Percentiles rank a stretch among this genome's conserved stretches.
Evolutionary conservation across 2,888 invertebrate species (phyloP).

Genomic region (Lepidocyrtinus sp.): DNA sequence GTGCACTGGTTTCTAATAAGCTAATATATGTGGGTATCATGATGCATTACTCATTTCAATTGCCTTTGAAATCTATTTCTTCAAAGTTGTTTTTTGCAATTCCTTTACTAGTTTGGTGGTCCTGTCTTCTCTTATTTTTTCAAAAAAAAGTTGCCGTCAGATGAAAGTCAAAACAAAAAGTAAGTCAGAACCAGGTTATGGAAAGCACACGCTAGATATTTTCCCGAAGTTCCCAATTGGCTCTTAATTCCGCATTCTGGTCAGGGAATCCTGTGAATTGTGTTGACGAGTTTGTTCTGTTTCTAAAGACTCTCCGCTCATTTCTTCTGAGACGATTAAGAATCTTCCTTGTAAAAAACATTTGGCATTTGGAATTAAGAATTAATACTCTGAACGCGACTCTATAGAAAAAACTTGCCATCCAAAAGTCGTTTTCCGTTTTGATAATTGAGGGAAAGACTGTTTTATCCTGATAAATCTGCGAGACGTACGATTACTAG

Average conservation of each 20-base stretch:
- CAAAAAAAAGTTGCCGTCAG: neutral
- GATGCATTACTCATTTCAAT: neutral
- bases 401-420: neutral
- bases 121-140: neutral
- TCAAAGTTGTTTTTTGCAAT: neutral
- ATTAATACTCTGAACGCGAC: too few relatives aligned
- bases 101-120: neutral
- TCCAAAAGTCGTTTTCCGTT: neutral
- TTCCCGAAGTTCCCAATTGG: neutral
- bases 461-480: neutral
- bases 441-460: neutral
- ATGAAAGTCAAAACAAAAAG: neutral
- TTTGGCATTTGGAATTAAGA: too few relatives aligned
- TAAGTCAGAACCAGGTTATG: too few relatives aligned
- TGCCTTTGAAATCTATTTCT: neutral
- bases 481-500: too few relatives aligned
- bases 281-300: too few relatives aligned
- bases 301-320: too few relatives aligned
- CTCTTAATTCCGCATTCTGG: neutral
- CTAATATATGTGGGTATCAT: neutral
- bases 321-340: too few relatives aligned
- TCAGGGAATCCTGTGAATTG: neutral
- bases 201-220: neutral
- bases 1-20: neutral
- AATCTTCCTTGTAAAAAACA: too few relatives aligned